Conservation (phyloP, 2,888 invertebrate genomes). For the Lagria hirta region DNA sequence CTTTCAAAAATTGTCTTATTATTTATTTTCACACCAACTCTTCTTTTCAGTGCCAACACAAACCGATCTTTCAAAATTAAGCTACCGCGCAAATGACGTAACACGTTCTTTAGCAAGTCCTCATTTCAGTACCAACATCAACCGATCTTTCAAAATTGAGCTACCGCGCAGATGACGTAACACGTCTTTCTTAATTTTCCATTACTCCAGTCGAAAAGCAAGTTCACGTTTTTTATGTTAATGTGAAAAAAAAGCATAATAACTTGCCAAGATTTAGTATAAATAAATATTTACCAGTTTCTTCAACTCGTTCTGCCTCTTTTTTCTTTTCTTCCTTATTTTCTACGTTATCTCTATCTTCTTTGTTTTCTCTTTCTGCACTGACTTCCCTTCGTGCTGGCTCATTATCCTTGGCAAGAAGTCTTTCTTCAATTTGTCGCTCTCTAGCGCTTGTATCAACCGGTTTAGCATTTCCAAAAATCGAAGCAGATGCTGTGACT, state of each 20-base stretch:
- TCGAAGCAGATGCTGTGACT: slow-evolving; percentile 67
- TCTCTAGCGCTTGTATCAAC: slow-evolving; percentile 92
- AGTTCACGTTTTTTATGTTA: background rate
- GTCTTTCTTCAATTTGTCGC: slow-evolving; percentile 86
- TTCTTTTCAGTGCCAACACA: too few relatives aligned
- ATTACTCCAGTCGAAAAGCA: background rate
- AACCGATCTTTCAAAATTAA: too few relatives aligned
- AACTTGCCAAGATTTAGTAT: too few relatives aligned
- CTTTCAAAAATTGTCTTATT: too few relatives aligned
- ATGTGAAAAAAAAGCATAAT: background rate
- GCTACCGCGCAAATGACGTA: too few relatives aligned
- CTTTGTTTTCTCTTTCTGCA: slow-evolving; percentile 14
- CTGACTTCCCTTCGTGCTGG: slow-evolving; percentile 37
- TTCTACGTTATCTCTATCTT: slow-evolving; percentile 4
- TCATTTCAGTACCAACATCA: too few relatives aligned
- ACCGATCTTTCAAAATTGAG: too few relatives aligned
- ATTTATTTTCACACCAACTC: too few relatives aligned
- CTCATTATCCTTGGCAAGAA: slow-evolving; percentile 67
- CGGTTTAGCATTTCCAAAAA: slow-evolving; percentile 94
- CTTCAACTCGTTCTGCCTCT: slow-evolving; percentile 3
- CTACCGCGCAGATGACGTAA: too few relatives aligned
- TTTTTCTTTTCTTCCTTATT: slow-evolving; percentile 5
- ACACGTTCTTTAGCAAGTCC: too few relatives aligned
- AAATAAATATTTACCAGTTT: too few relatives aligned
- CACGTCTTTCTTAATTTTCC: slow-evolving; percentile 16